A percentile compares a stretch with the other conserved stretches of the same genome.
These are phyloP conservation scores for Xestia c-nigrum DNA, from an alignment of 2,888 invertebrate genomes.

Conservation along the genomic window DNA sequence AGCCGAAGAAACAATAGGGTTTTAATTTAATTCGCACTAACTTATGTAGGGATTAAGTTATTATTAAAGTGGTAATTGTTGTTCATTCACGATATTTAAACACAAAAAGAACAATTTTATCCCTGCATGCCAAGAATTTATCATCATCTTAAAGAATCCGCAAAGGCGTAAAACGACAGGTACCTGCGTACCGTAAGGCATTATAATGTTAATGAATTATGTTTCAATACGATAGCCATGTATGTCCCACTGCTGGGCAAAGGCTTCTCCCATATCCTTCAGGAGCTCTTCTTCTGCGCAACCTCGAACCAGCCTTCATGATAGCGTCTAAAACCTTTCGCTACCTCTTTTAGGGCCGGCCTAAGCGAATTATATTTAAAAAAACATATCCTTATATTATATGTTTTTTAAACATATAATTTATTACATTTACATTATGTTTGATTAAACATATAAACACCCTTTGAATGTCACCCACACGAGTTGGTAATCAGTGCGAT, in stretches of 20 bases:
- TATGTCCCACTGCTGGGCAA: too few relatives aligned
- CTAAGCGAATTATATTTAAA: neutral
- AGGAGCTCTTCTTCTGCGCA: too few relatives aligned
- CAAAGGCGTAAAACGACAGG: neutral
- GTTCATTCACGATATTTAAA: neutral
- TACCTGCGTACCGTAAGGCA: neutral
- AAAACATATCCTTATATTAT: too few relatives aligned
- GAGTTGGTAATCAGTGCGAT: neutral
- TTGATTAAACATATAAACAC: too few relatives aligned
- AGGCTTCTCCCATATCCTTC: too few relatives aligned
- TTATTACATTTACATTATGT: too few relatives aligned
- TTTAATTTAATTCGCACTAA: conserved; percentile 26
- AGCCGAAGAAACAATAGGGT: conserved; percentile 27
- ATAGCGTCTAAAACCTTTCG: too few relatives aligned
- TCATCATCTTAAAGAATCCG: neutral
- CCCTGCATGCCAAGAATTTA: neutral
- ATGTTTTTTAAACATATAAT: too few relatives aligned
- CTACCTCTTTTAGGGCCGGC: too few relatives aligned
- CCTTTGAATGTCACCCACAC: neutral
- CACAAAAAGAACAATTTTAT: neutral
- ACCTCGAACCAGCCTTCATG: too few relatives aligned
- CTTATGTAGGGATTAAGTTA: neutral
- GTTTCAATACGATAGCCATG: neutral
- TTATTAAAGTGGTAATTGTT: neutral
- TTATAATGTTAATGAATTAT: neutral